phyloP scores from a whole-genome alignment of 2,888 invertebrate genomes.

The Patella ulyssiponensis region DNA sequence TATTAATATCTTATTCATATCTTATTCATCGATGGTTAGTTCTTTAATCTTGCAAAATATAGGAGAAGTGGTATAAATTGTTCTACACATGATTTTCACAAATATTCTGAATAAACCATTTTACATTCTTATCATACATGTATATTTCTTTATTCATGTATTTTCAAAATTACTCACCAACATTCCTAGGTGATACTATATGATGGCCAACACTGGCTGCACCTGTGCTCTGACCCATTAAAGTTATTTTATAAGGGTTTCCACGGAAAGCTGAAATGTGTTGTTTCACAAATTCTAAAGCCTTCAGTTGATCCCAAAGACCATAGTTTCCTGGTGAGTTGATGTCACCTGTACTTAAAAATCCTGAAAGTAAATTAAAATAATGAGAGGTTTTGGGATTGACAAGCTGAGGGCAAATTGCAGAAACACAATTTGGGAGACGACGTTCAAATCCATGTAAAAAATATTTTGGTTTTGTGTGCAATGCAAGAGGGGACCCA shows the following conservation, averaged over 20 bases:
- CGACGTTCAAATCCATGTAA: no score
- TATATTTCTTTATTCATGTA: background rate
- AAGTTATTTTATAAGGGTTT: slow-evolving; percentile 83
- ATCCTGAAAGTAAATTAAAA: slow-evolving; percentile 67
- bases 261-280: slow-evolving; percentile 87
- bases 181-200: slow-evolving; percentile 71
- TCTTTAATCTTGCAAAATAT: no score
- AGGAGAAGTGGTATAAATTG: no score
- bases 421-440: no score
- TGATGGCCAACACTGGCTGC: slow-evolving; percentile 74
- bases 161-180: slow-evolving; percentile 46
- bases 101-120: no score
- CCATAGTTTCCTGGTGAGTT: slow-evolving; percentile 75
- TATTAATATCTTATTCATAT: no score
- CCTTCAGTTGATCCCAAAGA: slow-evolving; percentile 73
- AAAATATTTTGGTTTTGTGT: no score
- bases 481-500: no score
- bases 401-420: background rate
- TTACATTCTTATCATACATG: no score
- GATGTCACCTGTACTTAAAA: slow-evolving; percentile 74
- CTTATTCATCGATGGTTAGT: no score
- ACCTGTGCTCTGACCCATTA: slow-evolving; percentile 85
- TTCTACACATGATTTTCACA: no score
- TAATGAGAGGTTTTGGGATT: background rate
- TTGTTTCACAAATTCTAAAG: slow-evolving; percentile 76